Evolutionary conservation across 64 coral and sea anemone species (phyloP).

Genomic region (Montipora foliosa): DNA sequence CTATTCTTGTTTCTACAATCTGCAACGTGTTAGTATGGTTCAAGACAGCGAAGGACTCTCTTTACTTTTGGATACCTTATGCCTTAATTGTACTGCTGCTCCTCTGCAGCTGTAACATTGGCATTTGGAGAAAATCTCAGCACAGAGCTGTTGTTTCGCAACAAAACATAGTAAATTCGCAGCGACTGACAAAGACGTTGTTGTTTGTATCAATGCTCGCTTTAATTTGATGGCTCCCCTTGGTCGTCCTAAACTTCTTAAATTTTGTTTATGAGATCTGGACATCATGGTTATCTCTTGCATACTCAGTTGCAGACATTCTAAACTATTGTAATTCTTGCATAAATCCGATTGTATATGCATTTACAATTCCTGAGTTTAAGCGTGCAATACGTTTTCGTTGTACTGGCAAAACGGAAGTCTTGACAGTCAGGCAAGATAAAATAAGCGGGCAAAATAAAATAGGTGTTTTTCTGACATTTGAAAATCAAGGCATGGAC

Average conservation of each 20-base stretch:
- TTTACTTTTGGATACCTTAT: background rate
- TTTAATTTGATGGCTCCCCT: background rate
- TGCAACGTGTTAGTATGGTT: background rate
- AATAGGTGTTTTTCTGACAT: background rate
- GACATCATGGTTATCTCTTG: background rate
- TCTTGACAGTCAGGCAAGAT: background rate
- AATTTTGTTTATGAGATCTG: background rate
- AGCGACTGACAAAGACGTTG: no score
- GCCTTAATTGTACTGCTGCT: background rate
- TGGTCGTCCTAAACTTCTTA: background rate
- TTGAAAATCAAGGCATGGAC: no score
- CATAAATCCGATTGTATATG: background rate
- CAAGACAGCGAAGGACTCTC: background rate
- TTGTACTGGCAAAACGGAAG: background rate
- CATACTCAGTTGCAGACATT: background rate
- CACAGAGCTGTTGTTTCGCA: no score
- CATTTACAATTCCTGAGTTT: background rate
- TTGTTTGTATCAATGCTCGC: no score
- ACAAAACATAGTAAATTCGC: no score
- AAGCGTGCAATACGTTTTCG: background rate
- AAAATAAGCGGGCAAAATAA: background rate
- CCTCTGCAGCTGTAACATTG: no score
- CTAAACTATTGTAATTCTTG: background rate
- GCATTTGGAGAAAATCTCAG: background rate
- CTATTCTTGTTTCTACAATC: background rate